Evolutionary conservation across 2,113 vertebrate genomes (phyloP).

Genomic region (Prionailurus viverrinus): DNA sequence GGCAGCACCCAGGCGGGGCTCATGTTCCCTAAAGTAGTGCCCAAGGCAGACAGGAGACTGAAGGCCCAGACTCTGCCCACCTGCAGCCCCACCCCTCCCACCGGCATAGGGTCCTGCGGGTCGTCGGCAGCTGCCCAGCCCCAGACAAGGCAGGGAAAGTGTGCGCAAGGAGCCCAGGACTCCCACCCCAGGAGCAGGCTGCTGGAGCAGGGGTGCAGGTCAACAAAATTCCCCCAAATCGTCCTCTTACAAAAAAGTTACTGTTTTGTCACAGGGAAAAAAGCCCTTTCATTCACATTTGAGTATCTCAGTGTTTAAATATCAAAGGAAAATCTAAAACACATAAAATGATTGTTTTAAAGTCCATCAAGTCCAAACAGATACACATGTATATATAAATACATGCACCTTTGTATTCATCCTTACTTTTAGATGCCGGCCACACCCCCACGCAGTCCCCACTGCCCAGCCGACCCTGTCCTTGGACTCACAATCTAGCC

Average conservation of each 20-base stretch:
- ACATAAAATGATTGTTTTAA: constrained; percentile 31
- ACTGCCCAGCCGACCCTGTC: constrained; percentile 57
- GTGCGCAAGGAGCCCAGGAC: neutral
- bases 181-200: neutral
- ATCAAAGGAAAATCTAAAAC: constrained; percentile 51
- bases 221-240: neutral
- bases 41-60: neutral
- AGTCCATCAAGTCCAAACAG: constrained; percentile 50
- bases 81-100: neutral
- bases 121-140: neutral
- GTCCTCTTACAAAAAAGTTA: constrained; percentile 18
- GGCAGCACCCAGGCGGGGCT: neutral
- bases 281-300: constrained; percentile 52
- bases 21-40: neutral
- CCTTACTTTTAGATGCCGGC: neutral
- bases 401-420: constrained; percentile 44
- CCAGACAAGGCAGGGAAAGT: neutral
- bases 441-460: neutral
- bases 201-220: neutral
- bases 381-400: neutral
- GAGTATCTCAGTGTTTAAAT: constrained; percentile 11
- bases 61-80: neutral
- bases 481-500: constrained; percentile 76
- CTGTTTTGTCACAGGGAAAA: constrained; percentile 15
- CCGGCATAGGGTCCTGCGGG: neutral